Percentiles rank a stretch among this genome's conserved stretches.
phyloP scores from a whole-genome alignment of 2,888 invertebrate genomes.

The Eretmocerus hayati region DNA sequence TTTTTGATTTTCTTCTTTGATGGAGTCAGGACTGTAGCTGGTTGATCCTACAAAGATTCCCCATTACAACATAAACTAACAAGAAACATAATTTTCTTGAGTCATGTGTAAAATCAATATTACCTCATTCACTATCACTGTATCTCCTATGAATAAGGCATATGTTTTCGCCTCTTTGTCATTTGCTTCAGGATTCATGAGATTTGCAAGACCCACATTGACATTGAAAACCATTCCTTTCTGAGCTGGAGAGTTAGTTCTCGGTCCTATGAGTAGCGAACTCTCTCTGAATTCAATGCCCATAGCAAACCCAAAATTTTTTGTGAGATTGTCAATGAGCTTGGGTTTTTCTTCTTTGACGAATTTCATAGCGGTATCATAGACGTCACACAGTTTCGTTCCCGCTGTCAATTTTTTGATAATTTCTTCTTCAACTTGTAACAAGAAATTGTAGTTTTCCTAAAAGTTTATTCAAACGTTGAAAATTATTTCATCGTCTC shows the following conservation, averaged over 20 bases:
- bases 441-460: conserved; percentile 85
- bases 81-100: neutral
- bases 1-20: conserved; percentile 94
- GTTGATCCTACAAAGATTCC: conserved; percentile 53
- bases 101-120: conserved; percentile 2
- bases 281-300: conserved; percentile 98
- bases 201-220: conserved; percentile 82
- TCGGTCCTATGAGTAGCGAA: conserved; percentile 84
- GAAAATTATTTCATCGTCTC: neutral
- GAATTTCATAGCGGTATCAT: conserved; percentile 71
- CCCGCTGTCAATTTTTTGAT: conserved; percentile 78
- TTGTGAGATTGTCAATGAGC: conserved; percentile 83
- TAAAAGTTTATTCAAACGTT: conserved; percentile 46
- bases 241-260: conserved; percentile 69
- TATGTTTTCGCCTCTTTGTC: conserved; percentile 86
- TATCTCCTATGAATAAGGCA: conserved; percentile 94
- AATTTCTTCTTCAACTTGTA: conserved; percentile 85
- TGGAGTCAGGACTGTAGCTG: conserved; percentile 80
- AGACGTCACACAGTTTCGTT: conserved; percentile 77
- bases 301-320: conserved; percentile 94
- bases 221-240: conserved; percentile 98
- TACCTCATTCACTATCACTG: conserved; percentile 88
- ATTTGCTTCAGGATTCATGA: conserved; percentile 72
- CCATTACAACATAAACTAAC: neutral
- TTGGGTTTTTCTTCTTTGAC: conserved; percentile 83